These are phyloP conservation scores for Drosophila guanche DNA, from an alignment of 1,140 invertebrate genomes.

Conservation along the genomic window DNA sequence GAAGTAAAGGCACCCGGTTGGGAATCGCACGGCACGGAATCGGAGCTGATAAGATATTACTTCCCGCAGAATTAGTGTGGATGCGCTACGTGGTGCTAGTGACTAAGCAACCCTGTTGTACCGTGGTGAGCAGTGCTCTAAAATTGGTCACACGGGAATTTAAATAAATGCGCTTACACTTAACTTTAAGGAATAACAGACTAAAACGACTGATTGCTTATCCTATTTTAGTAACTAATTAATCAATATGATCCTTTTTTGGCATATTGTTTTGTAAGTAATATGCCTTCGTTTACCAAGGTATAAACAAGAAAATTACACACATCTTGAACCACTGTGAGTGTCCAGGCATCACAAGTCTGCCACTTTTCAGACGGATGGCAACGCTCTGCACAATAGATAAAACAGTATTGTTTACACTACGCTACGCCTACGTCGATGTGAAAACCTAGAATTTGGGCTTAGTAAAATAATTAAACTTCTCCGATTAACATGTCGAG, in stretches of 20 bases:
- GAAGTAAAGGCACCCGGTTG: slow-evolving; percentile 27
- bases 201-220: no score
- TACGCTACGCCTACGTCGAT: slow-evolving; percentile 5
- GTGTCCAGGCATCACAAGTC: background rate
- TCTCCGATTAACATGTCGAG: slow-evolving; percentile 52
- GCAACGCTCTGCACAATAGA: slow-evolving; percentile 11
- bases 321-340: background rate
- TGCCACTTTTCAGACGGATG: background rate
- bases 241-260: no score
- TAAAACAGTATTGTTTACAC: slow-evolving; percentile 41
- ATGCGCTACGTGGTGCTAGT: slow-evolving; percentile 18
- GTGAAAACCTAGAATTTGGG: slow-evolving; percentile 17
- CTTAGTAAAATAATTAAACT: slow-evolving; percentile 8
- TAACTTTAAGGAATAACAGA: no score
- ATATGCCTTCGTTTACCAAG: no score
- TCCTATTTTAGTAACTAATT: no score
- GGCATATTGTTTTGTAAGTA: background rate
- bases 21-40: slow-evolving; percentile 24
- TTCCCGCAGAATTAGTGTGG: slow-evolving; percentile 11
- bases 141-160: no score
- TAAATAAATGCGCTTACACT: no score
- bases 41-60: slow-evolving; percentile 4
- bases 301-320: no score
- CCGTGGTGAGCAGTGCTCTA: background rate
- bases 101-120: slow-evolving; percentile 21